phyloP scores from a whole-genome alignment of 2,113 vertebrate species.

The Pelmatolapia mariae region DNA sequence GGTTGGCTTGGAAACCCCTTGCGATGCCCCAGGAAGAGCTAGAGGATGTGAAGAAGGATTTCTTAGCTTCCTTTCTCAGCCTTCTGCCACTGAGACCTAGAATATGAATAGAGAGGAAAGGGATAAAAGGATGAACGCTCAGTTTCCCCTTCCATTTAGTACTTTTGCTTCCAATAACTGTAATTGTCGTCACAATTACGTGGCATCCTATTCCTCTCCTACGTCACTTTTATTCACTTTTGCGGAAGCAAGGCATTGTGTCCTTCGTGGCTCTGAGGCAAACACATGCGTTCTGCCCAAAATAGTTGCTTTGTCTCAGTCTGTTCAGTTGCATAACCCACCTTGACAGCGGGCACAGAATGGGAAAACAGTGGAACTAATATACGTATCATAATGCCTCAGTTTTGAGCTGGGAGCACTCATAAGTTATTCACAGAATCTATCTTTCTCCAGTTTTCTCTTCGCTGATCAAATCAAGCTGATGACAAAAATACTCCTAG shows the following conservation, averaged over 20 bases:
- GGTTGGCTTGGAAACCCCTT: background rate
- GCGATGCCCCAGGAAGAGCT: background rate
- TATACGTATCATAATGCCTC: slow-evolving; percentile 23
- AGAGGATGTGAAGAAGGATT: background rate
- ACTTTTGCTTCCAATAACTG: background rate
- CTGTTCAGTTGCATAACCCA: slow-evolving; percentile 36
- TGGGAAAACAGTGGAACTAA: slow-evolving; percentile 41
- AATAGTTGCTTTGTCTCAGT: slow-evolving; percentile 23
- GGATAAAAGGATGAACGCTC: background rate
- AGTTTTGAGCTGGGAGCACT: background rate
- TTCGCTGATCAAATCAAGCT: slow-evolving; percentile 11
- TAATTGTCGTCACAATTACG: background rate
- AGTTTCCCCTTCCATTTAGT: background rate
- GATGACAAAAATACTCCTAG: background rate
- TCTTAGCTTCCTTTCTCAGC: background rate
- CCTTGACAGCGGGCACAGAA: slow-evolving; percentile 33
- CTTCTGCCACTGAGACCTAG: background rate
- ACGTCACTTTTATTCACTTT: background rate
- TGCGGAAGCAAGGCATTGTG: background rate
- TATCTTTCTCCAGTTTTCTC: background rate
- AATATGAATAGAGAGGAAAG: background rate
- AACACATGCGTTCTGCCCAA: background rate
- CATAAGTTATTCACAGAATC: slow-evolving; percentile 25
- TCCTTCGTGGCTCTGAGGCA: background rate
- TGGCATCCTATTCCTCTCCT: background rate